Evolutionary conservation across 2,888 invertebrate species (phyloP), one percentile per base, ranked within the genome.

Genomic region (Biston betularia): DNA sequence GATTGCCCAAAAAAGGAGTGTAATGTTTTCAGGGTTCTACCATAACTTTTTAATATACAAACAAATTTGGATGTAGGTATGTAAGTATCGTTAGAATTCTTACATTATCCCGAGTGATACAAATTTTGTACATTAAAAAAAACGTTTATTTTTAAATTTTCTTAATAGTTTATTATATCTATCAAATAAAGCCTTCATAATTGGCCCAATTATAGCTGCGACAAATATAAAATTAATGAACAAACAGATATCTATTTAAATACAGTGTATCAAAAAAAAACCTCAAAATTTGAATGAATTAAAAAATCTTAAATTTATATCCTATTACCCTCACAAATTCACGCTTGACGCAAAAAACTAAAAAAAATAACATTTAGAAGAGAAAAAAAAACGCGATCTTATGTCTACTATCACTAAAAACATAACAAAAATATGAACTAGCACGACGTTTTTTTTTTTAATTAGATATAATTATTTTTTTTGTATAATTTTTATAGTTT

Each of bases 341-440:
- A 40, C 52, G 38, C 44, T 34, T 52, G 62, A 67, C 52, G 65
- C 64, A 69, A 70, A 56, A n/a, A n/a, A n/a, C n/a, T n/a, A 70
- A 73, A 70, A 66, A 70, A 68, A 69, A 70, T 67, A 76, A 74
- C 72, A 74, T 68, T 48, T 69, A 67, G 49, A 71, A 71, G n/a
- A n/a, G n/a, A n/a, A 74, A 70, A 46, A 69, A 24, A 71, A 73
- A 69, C 68, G 68, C 68, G 58, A 50, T 48, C 74, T 76, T 76
- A 71, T 11, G 24, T 46, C 73, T 77, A 77, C 42, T 74, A 75
- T 77, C 74, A 76, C 74, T 77, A 73, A 69, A 72, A 74, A 77
- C 75, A 61, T 78, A 77, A 78, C 76, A 77, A 75, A 75, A 72
- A 69, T 63, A 67, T 57, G 56, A 62, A 68, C 72, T 72, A 74